These are phyloP conservation scores for Molossus molossus DNA, from an alignment of 2,797 vertebrate genomes.

Conservation along the genomic window DNA sequence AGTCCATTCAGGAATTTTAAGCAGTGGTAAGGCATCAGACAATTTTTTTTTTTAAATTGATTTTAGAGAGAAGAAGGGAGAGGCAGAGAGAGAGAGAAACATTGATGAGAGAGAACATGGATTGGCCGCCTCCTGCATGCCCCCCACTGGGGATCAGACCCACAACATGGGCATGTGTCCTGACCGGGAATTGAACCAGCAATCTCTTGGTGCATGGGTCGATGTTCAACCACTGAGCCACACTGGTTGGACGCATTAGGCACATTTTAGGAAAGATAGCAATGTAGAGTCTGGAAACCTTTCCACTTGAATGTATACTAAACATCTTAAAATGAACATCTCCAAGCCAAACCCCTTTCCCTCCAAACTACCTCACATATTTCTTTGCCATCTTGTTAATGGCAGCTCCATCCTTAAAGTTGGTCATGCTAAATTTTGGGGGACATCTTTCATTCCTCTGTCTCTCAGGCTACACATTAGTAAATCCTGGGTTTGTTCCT, in stretches of 20 bases:
- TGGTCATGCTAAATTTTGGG: not conserved
- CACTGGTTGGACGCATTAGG: not conserved
- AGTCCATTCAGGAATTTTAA: not conserved
- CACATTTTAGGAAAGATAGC: not conserved
- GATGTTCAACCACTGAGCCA: too few relatives aligned
- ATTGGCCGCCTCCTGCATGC: too few relatives aligned
- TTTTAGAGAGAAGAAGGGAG: too few relatives aligned
- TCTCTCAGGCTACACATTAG: not conserved
- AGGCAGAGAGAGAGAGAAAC: too few relatives aligned
- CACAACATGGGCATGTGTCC: too few relatives aligned
- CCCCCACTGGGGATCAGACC: too few relatives aligned
- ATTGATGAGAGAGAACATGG: too few relatives aligned
- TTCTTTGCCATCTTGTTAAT: not conserved
- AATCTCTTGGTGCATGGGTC: too few relatives aligned
- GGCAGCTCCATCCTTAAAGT: not conserved
- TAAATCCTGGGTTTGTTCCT: slow-evolving; percentile 3
- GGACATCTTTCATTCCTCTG: not conserved
- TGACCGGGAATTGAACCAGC: too few relatives aligned
- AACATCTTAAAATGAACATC: not conserved
- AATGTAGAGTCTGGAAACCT: not conserved
- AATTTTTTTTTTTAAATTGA: not conserved
- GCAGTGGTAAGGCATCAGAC: not conserved
- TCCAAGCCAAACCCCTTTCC: not conserved
- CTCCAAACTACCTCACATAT: not conserved
- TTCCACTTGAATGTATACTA: not conserved